These are phyloP conservation scores for Drosophila elegans DNA, from an alignment of 1,140 invertebrate species.

Conservation along the genomic window DNA sequence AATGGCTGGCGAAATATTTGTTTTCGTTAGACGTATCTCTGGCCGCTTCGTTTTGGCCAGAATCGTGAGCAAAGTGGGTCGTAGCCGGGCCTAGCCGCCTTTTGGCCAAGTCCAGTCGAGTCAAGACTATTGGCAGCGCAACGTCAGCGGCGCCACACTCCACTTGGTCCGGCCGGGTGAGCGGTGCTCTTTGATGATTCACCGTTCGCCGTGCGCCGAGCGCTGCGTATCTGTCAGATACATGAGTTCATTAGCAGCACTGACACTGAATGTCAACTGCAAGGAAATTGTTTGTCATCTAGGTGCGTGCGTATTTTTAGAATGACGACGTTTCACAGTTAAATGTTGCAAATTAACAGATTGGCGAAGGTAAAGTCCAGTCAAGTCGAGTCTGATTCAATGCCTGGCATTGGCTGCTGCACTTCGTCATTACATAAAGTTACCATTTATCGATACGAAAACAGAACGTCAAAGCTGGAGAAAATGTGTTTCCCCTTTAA, in stretches of 20 bases:
- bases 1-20: conserved; percentile 42
- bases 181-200: conserved; percentile 73
- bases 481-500: conserved; percentile 18
- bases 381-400: conserved; percentile 37
- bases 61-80: conserved; percentile 78
- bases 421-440: conserved; percentile 22
- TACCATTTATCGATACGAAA: conserved; percentile 9
- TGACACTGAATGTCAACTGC: conserved; percentile 80
- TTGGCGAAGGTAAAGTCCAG: conserved; percentile 55
- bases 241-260: conserved; percentile 80
- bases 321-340: conserved; percentile 67
- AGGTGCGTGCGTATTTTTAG: conserved; percentile 67
- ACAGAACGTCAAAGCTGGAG: conserved; percentile 27
- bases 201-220: conserved; percentile 1
- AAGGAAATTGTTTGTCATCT: conserved; percentile 72
- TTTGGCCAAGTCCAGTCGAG: conserved; percentile 65
- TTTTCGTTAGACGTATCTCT: conserved; percentile 30
- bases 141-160: conserved; percentile 69
- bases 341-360: conserved; percentile 48
- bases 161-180: conserved; percentile 27
- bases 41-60: conserved; percentile 57
- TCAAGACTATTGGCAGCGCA: conserved; percentile 51
- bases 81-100: conserved; percentile 14
- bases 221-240: conserved; percentile 75
- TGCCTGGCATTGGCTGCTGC: conserved; percentile 40